A percentile compares a stretch with the other conserved stretches of the same genome.
Conservation (phyloP, 2,113 vertebrate species). For the Leucopternis melanops region DNA sequence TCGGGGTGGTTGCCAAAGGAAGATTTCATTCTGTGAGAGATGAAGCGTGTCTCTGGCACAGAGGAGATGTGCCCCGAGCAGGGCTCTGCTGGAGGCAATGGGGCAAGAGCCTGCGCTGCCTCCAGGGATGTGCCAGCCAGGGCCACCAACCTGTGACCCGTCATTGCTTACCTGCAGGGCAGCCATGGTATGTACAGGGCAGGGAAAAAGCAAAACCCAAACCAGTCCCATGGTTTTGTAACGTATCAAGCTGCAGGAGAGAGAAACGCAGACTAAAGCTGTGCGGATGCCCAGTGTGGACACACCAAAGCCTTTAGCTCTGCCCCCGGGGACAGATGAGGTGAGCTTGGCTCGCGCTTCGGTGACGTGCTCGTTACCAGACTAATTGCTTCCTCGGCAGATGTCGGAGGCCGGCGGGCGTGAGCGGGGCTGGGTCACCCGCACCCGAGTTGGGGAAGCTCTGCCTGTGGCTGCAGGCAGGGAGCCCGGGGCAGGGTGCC, state of each 20-base stretch:
- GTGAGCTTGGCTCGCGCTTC: accelerated
- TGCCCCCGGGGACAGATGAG: not conserved
- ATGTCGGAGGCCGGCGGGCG: accelerated
- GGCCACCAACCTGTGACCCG: not conserved
- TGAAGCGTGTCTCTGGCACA: not conserved
- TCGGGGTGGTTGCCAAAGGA: not conserved
- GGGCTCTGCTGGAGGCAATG: not conserved
- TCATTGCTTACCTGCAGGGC: not conserved
- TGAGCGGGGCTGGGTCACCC: not conserved
- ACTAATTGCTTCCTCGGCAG: not conserved
- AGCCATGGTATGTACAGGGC: accelerated
- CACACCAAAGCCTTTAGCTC: not conserved
- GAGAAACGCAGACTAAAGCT: not conserved
- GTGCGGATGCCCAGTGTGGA: not conserved
- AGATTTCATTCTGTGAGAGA: accelerated
- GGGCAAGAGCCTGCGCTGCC: not conserved
- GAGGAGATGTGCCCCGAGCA: not conserved
- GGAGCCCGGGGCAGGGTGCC: not conserved
- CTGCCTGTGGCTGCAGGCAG: not conserved
- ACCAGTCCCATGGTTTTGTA: not conserved
- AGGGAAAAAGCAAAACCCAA: not conserved
- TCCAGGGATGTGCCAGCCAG: not conserved
- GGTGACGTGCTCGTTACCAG: not conserved
- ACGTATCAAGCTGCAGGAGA: not conserved
- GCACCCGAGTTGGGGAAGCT: not conserved